A percentile compares a stretch with the other conserved stretches of the same genome.
Evolutionary conservation across 2,113 vertebrate genomes (phyloP).

Genomic region (Microcebus tavaratra): DNA sequence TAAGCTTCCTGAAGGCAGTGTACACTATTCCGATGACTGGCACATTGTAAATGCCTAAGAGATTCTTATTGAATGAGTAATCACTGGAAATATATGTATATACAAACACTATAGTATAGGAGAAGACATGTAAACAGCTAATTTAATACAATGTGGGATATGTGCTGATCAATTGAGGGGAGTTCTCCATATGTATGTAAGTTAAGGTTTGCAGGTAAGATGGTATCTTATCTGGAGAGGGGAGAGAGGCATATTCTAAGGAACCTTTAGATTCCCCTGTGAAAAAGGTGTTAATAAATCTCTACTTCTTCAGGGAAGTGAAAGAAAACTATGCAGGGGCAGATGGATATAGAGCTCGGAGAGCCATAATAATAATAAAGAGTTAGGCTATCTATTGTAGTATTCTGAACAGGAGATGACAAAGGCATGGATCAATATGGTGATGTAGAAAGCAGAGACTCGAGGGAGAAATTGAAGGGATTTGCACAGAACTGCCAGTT

Average conservation of each 20-base stretch:
- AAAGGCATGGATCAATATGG: background rate
- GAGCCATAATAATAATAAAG: background rate
- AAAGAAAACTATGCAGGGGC: background rate
- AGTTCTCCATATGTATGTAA: background rate
- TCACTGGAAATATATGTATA: background rate
- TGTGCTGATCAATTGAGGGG: background rate
- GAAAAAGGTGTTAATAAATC: background rate
- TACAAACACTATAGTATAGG: background rate
- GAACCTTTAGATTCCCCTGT: background rate
- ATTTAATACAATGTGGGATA: background rate
- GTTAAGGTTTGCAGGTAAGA: background rate
- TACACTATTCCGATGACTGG: background rate
- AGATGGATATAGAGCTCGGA: background rate
- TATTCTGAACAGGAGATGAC: background rate
- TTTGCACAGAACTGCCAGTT: background rate
- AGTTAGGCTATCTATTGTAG: background rate
- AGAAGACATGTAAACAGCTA: background rate
- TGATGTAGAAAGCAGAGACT: background rate
- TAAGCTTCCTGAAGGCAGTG: background rate
- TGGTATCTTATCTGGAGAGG: background rate
- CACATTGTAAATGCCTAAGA: background rate
- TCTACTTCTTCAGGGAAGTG: background rate
- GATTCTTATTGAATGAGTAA: background rate
- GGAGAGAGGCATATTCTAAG: background rate
- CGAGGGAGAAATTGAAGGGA: background rate